These are phyloP conservation scores for Bombus confusus DNA, from an alignment of 1,140 invertebrate genomes.

Conservation along the genomic window DNA sequence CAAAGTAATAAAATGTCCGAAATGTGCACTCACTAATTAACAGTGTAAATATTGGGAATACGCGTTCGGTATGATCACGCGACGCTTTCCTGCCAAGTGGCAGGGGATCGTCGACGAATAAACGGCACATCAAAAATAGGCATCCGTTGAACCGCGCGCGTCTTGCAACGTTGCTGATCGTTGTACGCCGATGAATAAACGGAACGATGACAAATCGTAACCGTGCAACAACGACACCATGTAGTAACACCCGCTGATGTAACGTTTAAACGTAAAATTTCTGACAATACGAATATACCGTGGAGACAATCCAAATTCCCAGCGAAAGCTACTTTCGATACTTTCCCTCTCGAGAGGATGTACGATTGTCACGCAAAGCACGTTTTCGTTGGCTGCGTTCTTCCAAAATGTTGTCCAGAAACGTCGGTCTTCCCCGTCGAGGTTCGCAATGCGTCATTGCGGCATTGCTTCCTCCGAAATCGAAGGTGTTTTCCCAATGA, in stretches of 20 bases:
- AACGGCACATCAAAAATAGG: constrained; percentile 2
- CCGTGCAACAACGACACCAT: too few species aligned
- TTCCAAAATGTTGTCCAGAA: constrained; percentile 25
- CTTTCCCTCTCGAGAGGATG: constrained; percentile 17
- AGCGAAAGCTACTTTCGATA: constrained; percentile 55
- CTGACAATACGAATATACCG: background rate
- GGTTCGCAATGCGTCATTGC: constrained; percentile 17
- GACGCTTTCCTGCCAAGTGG: background rate
- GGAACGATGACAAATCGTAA: background rate
- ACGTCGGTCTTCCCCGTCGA: background rate
- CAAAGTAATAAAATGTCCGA: background rate
- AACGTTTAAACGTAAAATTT: background rate
- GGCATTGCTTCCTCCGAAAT: background rate
- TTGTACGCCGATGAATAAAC: background rate
- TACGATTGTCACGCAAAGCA: constrained; percentile 44
- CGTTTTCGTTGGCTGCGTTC: constrained; percentile 15
- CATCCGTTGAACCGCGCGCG: background rate
- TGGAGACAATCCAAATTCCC: background rate
- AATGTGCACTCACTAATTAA: background rate
- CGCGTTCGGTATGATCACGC: background rate
- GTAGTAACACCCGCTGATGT: background rate
- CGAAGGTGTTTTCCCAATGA: background rate
- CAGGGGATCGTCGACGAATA: background rate
- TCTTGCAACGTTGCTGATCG: background rate
- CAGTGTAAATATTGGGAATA: background rate